Percentiles rank a stretch among this genome's conserved stretches.
These are phyloP conservation scores for Calliopum simillimum DNA, from an alignment of 2,888 invertebrate genomes.

Conservation along the genomic window DNA sequence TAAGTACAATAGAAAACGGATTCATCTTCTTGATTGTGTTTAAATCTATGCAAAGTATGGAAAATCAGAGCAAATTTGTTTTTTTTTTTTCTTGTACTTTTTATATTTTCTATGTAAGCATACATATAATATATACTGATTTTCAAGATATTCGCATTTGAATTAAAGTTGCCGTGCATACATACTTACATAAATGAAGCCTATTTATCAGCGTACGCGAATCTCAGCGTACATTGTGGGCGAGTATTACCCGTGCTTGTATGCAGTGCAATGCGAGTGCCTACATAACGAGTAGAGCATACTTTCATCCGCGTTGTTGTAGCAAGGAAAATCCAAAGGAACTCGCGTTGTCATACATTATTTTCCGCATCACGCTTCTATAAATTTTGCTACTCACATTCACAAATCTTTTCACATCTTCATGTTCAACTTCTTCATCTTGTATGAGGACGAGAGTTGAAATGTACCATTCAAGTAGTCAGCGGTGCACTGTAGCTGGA, in stretches of 20 bases:
- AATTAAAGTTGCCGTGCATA: slow-evolving; percentile 31
- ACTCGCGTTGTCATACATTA: slow-evolving; percentile 27
- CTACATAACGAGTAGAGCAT: neutral
- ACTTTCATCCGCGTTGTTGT: neutral
- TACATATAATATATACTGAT: no score
- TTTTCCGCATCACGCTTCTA: slow-evolving; percentile 38
- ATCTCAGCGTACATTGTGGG: neutral
- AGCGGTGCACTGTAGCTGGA: neutral
- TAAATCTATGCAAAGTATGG: no score
- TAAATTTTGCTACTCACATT: slow-evolving; percentile 34
- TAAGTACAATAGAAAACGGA: no score
- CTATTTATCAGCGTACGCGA: slow-evolving; percentile 18
- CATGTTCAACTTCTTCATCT: neutral
- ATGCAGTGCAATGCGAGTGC: neutral
- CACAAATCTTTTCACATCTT: slow-evolving; percentile 33
- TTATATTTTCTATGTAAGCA: no score
- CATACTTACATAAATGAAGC: slow-evolving; percentile 21
- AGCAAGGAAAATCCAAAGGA: neutral
- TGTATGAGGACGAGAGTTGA: no score
- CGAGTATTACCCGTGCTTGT: neutral
- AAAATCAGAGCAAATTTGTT: no score
- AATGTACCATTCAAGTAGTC: neutral
- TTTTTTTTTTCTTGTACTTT: neutral
- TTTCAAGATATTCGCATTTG: slow-evolving; percentile 24
- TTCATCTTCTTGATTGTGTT: no score